Evolutionary conservation across 2,113 vertebrate genomes (phyloP).

Genomic region (Desmodus rotundus): DNA sequence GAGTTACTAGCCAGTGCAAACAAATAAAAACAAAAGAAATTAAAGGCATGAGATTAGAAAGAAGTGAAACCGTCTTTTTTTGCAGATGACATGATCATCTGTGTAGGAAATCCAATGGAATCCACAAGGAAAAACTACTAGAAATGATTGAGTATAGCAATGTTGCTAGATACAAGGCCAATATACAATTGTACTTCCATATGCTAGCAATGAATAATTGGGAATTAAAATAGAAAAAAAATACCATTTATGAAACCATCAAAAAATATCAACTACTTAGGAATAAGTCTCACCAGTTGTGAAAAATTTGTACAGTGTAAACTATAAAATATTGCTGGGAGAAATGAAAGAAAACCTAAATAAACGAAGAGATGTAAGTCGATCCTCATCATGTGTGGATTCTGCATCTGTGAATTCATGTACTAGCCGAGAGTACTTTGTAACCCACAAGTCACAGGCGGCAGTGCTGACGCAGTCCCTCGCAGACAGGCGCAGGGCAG

Average conservation of each 20-base stretch:
- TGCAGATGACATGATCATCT: background rate
- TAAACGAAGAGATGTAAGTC: background rate
- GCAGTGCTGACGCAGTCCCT: background rate
- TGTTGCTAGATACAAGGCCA: background rate
- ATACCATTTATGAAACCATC: background rate
- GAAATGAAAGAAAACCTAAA: background rate
- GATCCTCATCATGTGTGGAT: background rate
- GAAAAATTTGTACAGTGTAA: background rate
- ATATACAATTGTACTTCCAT: background rate
- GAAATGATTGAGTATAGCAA: background rate
- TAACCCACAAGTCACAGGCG: background rate
- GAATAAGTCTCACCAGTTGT: background rate
- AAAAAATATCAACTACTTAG: background rate
- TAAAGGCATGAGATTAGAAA: background rate
- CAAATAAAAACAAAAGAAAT: background rate
- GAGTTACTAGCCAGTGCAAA: background rate
- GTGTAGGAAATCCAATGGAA: background rate
- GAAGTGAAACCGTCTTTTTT: background rate
- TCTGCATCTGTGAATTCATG: background rate
- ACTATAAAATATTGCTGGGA: background rate
- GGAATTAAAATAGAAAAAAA: background rate
- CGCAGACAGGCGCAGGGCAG: background rate
- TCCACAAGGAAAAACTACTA: background rate
- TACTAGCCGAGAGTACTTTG: background rate
- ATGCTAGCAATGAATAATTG: background rate